Evolutionary conservation across 2,113 vertebrate genomes (phyloP).

Genomic region (Sylvilagus bachmani): DNA sequence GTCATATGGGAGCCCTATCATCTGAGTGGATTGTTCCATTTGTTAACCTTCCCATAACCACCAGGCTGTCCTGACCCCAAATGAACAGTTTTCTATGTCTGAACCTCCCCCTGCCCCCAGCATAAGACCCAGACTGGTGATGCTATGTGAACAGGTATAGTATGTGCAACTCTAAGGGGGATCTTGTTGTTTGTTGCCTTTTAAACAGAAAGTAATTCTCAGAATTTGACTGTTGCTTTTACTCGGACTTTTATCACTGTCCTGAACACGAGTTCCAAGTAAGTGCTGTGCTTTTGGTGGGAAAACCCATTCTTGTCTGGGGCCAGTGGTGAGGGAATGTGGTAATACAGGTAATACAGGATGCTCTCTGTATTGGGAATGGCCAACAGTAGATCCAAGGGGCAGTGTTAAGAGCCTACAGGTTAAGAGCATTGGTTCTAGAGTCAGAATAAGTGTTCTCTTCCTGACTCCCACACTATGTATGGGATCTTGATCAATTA

Average conservation of each 20-base stretch:
- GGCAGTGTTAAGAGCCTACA: not conserved
- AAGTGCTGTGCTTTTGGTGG: not conserved
- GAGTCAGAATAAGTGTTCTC: not conserved
- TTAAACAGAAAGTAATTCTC: constrained; percentile 88
- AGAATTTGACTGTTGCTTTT: constrained; percentile 88
- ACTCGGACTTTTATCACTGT: constrained; percentile 66
- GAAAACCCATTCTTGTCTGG: not conserved
- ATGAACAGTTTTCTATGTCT: not conserved
- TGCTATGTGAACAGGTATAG: not conserved
- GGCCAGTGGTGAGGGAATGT: not conserved
- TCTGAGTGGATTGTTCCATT: not conserved
- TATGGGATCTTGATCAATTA: not conserved
- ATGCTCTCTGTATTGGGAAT: not conserved
- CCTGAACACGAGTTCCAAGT: not conserved
- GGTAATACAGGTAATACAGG: too few species aligned
- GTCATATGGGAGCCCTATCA: not conserved
- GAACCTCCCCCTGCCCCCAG: not conserved
- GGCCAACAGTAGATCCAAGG: not conserved
- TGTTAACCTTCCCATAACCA: not conserved
- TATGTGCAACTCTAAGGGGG: not conserved
- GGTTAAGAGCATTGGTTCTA: too few species aligned
- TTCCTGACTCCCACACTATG: not conserved
- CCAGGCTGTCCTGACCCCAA: not conserved
- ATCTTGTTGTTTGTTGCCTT: not conserved
- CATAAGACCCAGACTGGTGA: not conserved